Percentiles rank a stretch among this genome's conserved stretches.
These are phyloP conservation scores for fruit fly (Drosophila melanogaster) DNA, from an alignment of 1,140 invertebrate genomes.

Conservation along the genomic window DNA sequence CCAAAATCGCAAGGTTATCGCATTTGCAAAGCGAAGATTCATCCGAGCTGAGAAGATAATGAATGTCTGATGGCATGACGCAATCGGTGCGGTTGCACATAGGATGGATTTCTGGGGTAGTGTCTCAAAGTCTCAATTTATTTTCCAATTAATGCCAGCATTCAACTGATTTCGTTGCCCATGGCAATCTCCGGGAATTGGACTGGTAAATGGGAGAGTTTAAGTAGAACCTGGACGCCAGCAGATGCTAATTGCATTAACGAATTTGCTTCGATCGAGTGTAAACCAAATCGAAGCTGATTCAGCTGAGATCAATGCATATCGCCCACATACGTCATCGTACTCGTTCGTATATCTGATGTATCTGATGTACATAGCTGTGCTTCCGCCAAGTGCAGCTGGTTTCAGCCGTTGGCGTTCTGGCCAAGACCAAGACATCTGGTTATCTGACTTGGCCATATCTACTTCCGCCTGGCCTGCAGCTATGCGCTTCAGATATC, in stretches of 20 bases:
- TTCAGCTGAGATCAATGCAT: conserved; percentile 15
- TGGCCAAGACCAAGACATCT: conserved; percentile 38
- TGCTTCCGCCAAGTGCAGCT: conserved; percentile 39
- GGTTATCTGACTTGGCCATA: conserved; percentile 27
- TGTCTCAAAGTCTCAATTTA: conserved; percentile 6
- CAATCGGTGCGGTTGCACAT: conserved; percentile 30
- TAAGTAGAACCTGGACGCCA: conserved; percentile 6
- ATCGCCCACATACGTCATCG: conserved; percentile 33
- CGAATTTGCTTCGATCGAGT: conserved; percentile 19
- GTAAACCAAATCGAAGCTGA: conserved; percentile 31
- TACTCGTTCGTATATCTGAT: background rate
- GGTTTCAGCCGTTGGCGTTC: conserved; percentile 46
- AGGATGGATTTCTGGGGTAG: conserved; percentile 4
- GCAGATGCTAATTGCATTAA: conserved; percentile 29
- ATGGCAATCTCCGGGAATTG: background rate
- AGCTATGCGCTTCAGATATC: conserved; percentile 6
- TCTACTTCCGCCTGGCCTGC: conserved; percentile 45
- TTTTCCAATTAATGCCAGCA: background rate
- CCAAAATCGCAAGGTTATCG: conserved; percentile 18
- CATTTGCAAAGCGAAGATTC: conserved; percentile 22
- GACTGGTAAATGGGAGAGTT: conserved; percentile 8
- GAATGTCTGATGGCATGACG: conserved; percentile 17
- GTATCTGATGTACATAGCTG: background rate
- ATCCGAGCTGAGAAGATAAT: conserved; percentile 24
- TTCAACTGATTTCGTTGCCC: background rate